phyloP scores from a whole-genome alignment of 2,797 vertebrate genomes.

The Ciconia nigra region DNA sequence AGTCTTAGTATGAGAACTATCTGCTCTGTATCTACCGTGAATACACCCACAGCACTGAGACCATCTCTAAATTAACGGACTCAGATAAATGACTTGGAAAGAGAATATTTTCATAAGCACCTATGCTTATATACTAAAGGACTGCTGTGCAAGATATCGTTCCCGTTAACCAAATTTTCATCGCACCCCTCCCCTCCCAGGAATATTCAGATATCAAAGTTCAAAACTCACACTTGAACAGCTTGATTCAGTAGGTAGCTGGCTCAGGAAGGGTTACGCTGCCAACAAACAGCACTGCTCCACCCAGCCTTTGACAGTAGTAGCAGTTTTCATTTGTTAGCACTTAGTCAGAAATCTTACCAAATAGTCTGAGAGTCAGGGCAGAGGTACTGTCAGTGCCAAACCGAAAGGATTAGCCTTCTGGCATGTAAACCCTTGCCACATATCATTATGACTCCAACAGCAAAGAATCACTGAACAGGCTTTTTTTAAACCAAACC shows the following conservation, averaged over 20 bases:
- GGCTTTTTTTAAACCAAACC: background rate
- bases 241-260: background rate
- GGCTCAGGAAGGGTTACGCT: background rate
- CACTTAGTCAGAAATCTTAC: background rate
- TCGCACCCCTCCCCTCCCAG: background rate
- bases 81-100: background rate
- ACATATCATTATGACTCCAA: background rate
- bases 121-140: background rate
- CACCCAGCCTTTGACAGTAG: background rate
- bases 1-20: background rate
- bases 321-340: background rate
- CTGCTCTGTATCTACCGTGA: background rate
- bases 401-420: background rate
- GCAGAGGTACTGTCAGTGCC: background rate
- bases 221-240: background rate
- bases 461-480: background rate
- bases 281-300: background rate
- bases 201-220: background rate
- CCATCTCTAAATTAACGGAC: background rate
- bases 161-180: background rate
- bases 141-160: background rate
- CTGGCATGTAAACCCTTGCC: background rate
- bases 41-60: background rate
- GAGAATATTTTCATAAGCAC: background rate
- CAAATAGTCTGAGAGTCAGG: background rate